Conservation (phyloP, 2,113 vertebrate genomes). For the Actenoides hombroni region DNA sequence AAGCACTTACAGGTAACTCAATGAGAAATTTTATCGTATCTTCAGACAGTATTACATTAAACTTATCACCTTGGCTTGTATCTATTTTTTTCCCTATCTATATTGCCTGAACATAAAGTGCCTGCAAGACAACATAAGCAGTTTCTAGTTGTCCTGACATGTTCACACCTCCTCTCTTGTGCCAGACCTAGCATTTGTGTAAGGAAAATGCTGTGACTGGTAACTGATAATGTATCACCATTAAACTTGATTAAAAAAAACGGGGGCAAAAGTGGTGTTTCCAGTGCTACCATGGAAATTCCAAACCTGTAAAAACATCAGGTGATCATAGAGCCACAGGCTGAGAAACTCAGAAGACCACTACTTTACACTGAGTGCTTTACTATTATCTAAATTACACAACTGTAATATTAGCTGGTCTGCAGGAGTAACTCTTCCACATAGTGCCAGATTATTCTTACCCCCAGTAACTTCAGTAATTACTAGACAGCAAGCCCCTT, state of each 20-base stretch:
- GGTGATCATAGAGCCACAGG: neutral
- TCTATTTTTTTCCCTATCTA: neutral
- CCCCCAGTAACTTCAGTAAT: neutral
- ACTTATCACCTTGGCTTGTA: neutral
- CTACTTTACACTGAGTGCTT: neutral
- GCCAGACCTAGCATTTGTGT: neutral
- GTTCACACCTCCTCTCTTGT: neutral
- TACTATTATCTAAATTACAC: neutral
- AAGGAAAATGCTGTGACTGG: neutral
- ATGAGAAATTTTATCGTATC: neutral
- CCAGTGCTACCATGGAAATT: neutral
- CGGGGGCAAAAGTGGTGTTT: neutral
- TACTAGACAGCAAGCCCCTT: neutral
- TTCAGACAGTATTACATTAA: neutral
- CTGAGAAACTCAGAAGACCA: neutral
- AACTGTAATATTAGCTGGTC: neutral
- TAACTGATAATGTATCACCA: accelerated
- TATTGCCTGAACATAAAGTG: neutral
- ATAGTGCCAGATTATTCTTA: neutral
- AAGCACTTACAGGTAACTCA: neutral
- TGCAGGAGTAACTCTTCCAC: neutral
- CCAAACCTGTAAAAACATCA: neutral
- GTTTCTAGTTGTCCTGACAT: neutral
- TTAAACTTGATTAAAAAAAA: neutral
- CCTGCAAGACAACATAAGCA: neutral